Percentiles rank a stretch among this genome's conserved stretches.
Conservation (phyloP, 2,797 vertebrate species). For the Alca torda region DNA sequence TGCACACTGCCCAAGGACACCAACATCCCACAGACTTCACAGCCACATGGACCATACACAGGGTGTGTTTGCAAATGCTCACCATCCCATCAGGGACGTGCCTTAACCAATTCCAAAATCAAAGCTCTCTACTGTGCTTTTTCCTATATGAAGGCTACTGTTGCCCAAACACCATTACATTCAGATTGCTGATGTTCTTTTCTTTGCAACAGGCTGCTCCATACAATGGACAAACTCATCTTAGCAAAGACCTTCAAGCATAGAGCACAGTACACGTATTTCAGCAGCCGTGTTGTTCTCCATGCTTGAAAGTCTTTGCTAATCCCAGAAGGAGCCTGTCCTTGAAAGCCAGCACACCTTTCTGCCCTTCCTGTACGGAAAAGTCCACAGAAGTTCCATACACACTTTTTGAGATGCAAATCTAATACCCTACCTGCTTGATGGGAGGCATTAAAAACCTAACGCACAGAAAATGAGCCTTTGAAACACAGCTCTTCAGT, state of each 20-base stretch:
- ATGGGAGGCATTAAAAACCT: neutral
- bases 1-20: neutral
- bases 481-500: neutral
- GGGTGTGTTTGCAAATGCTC: neutral
- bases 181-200: neutral
- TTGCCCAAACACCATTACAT: neutral
- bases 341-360: neutral
- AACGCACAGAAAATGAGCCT: neutral
- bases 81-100: neutral
- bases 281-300: neutral
- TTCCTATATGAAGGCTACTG: neutral
- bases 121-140: neutral
- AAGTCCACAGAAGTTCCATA: neutral
- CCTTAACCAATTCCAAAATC: neutral
- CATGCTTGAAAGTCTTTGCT: neutral
- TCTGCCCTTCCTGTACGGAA: neutral
- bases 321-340: neutral
- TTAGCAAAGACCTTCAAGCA: neutral
- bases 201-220: accelerated
- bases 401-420: neutral
- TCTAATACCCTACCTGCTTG: neutral
- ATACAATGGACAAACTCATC: neutral
- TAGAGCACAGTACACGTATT: neutral
- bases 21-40: neutral
- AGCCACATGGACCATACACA: accelerated